A percentile compares a stretch with the other conserved stretches of the same genome.
These are phyloP conservation scores for Caenorhabditis remanei DNA, from an alignment of 1,140 invertebrate species.

Conservation along the genomic window DNA sequence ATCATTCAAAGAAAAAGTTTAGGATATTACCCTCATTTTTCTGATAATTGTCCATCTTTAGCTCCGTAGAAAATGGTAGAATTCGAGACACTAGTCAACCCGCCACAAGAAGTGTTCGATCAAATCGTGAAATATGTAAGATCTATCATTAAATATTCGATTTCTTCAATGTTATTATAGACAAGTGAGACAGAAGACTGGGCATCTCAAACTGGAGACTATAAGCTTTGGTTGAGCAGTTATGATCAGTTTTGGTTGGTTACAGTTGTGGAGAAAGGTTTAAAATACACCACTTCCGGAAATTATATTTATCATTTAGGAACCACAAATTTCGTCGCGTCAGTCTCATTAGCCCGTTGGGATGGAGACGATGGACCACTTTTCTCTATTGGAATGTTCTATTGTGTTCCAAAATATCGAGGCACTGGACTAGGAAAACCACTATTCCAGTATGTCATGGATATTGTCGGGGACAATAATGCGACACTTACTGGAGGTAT, in stretches of 20 bases:
- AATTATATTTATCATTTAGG: too few species aligned
- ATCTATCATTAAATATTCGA: background rate
- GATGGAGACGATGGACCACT: background rate
- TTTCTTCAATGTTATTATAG: background rate
- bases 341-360: background rate
- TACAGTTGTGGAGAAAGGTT: constrained; percentile 2
- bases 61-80: background rate
- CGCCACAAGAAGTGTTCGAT: background rate
- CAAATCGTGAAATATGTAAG: background rate
- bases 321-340: too few species aligned
- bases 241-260: constrained; percentile 11
- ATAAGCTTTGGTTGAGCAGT: background rate
- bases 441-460: background rate
- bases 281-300: too few species aligned
- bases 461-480: constrained; percentile 4
- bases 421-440: background rate
- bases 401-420: background rate
- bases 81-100: background rate
- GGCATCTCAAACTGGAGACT: background rate
- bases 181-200: background rate
- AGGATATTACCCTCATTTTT: background rate
- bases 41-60: too few species aligned
- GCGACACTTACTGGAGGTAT: background rate
- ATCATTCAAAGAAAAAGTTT: too few species aligned
- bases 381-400: background rate